A percentile compares a stretch with the other conserved stretches of the same genome.
These are phyloP conservation scores for Dichetophora obliterata DNA, from an alignment of 2,888 invertebrate genomes.

Conservation along the genomic window DNA sequence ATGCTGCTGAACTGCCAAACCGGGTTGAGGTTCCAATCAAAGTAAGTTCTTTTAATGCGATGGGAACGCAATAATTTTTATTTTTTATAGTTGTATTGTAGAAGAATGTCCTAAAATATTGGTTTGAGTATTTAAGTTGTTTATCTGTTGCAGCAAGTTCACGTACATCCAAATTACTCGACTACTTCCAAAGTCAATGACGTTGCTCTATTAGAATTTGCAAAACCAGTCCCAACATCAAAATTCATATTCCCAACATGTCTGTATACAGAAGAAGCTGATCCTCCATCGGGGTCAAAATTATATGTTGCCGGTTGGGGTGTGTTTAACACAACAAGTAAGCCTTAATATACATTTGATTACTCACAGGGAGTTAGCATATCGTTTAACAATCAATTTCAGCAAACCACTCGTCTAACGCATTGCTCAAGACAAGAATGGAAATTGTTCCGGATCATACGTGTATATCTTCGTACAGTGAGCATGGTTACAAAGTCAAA, in stretches of 20 bases:
- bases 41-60: conserved; percentile 48
- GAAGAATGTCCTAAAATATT: too few relatives aligned
- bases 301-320: conserved; percentile 65
- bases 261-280: conserved; percentile 52
- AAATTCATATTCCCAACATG: conserved; percentile 56
- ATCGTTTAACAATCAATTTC: conserved; percentile 1
- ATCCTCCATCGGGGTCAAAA: conserved; percentile 51
- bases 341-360: conserved; percentile 31
- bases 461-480: conserved; percentile 48
- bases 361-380: not conserved
- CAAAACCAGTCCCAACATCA: conserved; percentile 41
- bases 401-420: conserved; percentile 47
- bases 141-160: conserved; percentile 52
- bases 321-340: conserved; percentile 56
- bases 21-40: conserved; percentile 51
- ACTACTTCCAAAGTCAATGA: conserved; percentile 57
- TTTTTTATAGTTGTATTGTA: too few relatives aligned
- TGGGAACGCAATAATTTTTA: too few relatives aligned
- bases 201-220: conserved; percentile 59
- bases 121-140: too few relatives aligned
- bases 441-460: conserved; percentile 42
- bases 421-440: conserved; percentile 51
- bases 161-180: conserved; percentile 58
- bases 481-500: conserved; percentile 41
- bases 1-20: conserved; percentile 31